A percentile compares a stretch with the other conserved stretches of the same genome.
Evolutionary conservation across 2,797 vertebrate genomes (phyloP).

Genomic region (Lutra lutra): DNA sequence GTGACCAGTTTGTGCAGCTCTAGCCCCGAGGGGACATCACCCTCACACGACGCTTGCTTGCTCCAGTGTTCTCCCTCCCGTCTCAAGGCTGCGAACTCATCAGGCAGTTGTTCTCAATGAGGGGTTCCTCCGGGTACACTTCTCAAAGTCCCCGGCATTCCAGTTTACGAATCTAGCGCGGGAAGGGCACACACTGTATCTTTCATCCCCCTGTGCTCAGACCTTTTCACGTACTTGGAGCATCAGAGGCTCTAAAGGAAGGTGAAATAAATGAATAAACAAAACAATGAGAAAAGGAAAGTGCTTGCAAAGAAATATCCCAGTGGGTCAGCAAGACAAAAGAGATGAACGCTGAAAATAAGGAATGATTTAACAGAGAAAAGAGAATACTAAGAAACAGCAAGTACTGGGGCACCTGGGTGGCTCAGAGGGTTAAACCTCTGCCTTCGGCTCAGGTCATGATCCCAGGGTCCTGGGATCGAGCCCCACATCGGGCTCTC

Average conservation of each 20-base stretch:
- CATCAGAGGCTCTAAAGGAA: not conserved
- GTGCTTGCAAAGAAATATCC: not conserved
- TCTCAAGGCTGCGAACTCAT: not conserved
- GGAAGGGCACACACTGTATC: not conserved
- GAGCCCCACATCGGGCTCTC: no score
- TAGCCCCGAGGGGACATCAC: not conserved
- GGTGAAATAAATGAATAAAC: not conserved
- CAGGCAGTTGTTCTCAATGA: not conserved
- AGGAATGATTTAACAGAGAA: not conserved
- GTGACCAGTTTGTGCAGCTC: not conserved
- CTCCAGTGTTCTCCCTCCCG: not conserved
- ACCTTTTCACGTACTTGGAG: not conserved
- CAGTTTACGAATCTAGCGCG: not conserved
- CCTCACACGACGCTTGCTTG: not conserved
- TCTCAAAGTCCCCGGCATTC: conserved; percentile 3
- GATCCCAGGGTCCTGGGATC: no score
- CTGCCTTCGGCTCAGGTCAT: no score
- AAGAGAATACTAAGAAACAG: not conserved
- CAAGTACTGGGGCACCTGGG: not conserved
- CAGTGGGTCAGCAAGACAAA: not conserved
- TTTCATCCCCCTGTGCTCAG: not conserved
- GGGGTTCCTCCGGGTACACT: not conserved
- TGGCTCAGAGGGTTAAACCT: no score
- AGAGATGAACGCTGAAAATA: not conserved
- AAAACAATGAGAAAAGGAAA: not conserved